Base-by-base conservation (phyloP, 1,140 invertebrate genomes). In the Anoplophora glabripennis region DNA sequence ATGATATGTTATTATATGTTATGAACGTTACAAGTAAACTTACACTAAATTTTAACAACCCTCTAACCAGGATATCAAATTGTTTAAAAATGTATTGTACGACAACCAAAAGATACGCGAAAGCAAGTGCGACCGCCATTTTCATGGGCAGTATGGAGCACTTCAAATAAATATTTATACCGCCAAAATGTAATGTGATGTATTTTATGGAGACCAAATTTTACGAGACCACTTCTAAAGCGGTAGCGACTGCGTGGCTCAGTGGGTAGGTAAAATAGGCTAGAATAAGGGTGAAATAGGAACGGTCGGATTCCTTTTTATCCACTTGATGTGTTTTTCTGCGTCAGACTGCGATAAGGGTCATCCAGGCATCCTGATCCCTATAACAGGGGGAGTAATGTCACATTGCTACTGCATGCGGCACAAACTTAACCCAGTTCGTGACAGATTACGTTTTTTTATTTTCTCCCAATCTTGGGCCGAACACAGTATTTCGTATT, bases 281-380 rank as follows among this genome's bases (percentile, higher is more conserved):
- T 14, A 33, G 34, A 36, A 52, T 37, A 51, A 47, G 47, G 56
- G 34, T 40, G 53, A 59, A 64, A 64, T 18, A 44, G 35, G 57
- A 64, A 54, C 58, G 52, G 46, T 21, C 34, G 64, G 61, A 68
- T 68, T 61, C 57, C 67, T 67, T 69, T 69, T 69, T 69, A 69
- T 69, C 67, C 65, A 65, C 67, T 67, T 67, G 67, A 67, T 65
- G 65, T 69, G 65, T 69, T 69, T 69, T 69, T 67, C 65, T 67
- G 65, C 65, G 63, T 59, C 63, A 64, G 61, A 59, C 60, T 62
- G 49, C 54, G 67, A 69, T 67, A 67, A 69, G 67, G 63, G 64
- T 57, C 65, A 69, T 69, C 57, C 63, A 67, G 60, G 65, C 61
- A 58, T 56, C 48, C 53, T 55, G 41, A 57, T 53, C 52, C 41